phyloP scores from a whole-genome alignment of 2,113 vertebrate genomes.

The Microcebus lehilahytsara region DNA sequence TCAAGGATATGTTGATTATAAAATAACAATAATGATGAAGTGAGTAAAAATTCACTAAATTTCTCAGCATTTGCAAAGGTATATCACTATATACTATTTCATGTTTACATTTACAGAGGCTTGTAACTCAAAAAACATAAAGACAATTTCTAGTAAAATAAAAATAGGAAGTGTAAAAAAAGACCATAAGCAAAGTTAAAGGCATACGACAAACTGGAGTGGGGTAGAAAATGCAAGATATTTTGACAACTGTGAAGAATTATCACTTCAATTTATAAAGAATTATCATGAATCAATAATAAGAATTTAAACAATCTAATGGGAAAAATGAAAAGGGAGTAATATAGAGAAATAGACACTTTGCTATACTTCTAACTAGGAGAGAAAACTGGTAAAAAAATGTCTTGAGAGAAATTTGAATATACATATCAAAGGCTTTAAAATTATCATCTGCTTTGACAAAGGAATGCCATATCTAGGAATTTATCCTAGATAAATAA shows the following conservation, averaged over 20 bases:
- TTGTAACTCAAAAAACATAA: background rate
- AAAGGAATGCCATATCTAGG: background rate
- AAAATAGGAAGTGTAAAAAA: background rate
- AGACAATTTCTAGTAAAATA: background rate
- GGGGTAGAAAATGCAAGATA: background rate
- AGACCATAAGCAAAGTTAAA: background rate
- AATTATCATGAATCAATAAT: background rate
- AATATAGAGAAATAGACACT: background rate
- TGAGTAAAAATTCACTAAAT: constrained; percentile 13
- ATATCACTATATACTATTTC: background rate
- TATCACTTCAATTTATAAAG: background rate
- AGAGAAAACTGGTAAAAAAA: background rate
- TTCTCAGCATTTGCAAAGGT: background rate
- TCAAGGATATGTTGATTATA: background rate
- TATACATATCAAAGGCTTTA: background rate
- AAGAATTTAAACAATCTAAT: background rate
- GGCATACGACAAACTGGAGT: background rate
- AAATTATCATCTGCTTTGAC: background rate
- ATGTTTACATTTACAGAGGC: background rate
- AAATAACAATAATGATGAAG: background rate
- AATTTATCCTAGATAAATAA: background rate
- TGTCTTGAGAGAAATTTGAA: background rate
- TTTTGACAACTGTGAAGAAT: constrained; percentile 17
- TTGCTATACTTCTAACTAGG: background rate
- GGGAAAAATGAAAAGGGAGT: background rate